Conservation (phyloP, 2,797 vertebrate genomes). For the Spinibarbus caldwelli region DNA sequence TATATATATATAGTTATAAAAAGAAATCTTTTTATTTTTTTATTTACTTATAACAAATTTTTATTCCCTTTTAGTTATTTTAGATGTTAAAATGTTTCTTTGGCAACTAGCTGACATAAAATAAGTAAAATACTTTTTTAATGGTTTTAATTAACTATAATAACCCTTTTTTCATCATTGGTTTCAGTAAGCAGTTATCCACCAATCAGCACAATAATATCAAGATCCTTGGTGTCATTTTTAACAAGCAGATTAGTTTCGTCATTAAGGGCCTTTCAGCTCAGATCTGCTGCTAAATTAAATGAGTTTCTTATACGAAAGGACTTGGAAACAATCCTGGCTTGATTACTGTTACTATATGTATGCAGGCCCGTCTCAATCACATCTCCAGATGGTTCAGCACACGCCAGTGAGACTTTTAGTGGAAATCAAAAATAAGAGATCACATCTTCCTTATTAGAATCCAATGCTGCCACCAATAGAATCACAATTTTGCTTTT, state of each 20-base stretch:
- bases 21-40: no score
- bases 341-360: constrained; percentile 9
- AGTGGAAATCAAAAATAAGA: background rate
- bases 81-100: no score
- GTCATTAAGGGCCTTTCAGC: background rate
- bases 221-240: no score
- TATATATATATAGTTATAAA: no score
- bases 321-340: background rate
- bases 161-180: background rate
- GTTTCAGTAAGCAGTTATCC: background rate
- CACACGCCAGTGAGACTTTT: background rate
- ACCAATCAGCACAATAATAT: background rate
- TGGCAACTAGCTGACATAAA: no score
- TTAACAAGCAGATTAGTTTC: no score
- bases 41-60: no score
- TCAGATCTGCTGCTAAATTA: background rate
- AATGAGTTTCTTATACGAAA: background rate
- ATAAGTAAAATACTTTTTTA: no score
- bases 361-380: background rate
- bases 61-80: no score
- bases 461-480: background rate
- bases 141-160: background rate
- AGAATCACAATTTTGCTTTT: background rate
- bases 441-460: no score
- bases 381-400: background rate